These are phyloP conservation scores for Atethmia centrago DNA, from an alignment of 2,888 invertebrate species.

Conservation along the genomic window DNA sequence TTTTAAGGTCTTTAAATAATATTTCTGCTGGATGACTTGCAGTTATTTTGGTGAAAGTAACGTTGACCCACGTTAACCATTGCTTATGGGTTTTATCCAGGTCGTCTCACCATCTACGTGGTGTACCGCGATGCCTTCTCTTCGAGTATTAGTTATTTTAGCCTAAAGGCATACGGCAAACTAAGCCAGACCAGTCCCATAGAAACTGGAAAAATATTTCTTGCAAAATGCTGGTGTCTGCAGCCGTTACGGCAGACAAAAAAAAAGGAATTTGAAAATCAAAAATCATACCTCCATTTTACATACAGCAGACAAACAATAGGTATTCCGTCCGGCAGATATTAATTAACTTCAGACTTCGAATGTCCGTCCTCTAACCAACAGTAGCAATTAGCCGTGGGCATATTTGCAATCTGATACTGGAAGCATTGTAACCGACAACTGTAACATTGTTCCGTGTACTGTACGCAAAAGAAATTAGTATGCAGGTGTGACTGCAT, in stretches of 20 bases:
- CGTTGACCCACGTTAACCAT: background rate
- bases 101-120: background rate
- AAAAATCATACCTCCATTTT: background rate
- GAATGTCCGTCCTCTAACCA: constrained; percentile 11
- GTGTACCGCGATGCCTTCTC: background rate
- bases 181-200: background rate
- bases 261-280: background rate
- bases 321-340: constrained; percentile 10
- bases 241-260: background rate
- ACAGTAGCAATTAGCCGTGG: constrained; percentile 21
- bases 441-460: background rate
- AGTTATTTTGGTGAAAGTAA: background rate
- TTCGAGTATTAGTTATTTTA: background rate
- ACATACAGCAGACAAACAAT: background rate
- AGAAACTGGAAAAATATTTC: background rate
- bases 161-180: background rate
- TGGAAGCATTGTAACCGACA: background rate
- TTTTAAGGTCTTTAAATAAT: background rate
- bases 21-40: background rate
- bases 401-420: constrained; percentile 25
- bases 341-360: constrained; percentile 27
- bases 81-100: background rate
- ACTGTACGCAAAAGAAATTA: background rate
- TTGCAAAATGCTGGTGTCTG: background rate
- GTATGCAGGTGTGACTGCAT: background rate